These are phyloP conservation scores for Trichopria drosophilae DNA, from an alignment of 2,888 invertebrate species.

Conservation along the genomic window DNA sequence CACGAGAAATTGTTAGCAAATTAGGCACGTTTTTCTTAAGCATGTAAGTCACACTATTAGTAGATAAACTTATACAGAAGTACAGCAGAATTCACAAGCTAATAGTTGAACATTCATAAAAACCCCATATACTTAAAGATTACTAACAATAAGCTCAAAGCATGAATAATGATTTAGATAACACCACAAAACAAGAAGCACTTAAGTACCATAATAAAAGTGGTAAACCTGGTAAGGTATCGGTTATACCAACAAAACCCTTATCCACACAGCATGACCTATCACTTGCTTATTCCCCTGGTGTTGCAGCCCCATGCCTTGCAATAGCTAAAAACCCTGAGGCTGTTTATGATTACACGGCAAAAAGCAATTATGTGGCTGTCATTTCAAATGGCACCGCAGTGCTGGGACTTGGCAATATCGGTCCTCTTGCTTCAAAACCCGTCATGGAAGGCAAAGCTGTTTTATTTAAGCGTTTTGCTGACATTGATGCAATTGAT, in stretches of 20 bases:
- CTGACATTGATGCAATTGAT: conserved; percentile 25
- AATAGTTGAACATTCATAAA: conserved; percentile 17
- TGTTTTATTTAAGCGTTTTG: conserved; percentile 22
- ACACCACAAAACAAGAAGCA: conserved; percentile 14
- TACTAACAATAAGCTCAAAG: conserved; percentile 4
- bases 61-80: conserved; percentile 15
- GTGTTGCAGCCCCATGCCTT: conserved; percentile 25
- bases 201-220: conserved; percentile 15
- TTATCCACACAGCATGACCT: conserved; percentile 18
- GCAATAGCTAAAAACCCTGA: conserved; percentile 14
- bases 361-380: conserved; percentile 23
- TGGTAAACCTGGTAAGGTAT: conserved; percentile 15
- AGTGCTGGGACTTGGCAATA: conserved; percentile 28
- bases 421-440: conserved; percentile 21
- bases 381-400: conserved; percentile 29
- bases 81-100: conserved; percentile 9
- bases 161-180: conserved; percentile 14
- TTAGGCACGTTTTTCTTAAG: conserved; percentile 14
- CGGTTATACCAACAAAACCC: conserved; percentile 15
- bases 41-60: too few relatives aligned
- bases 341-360: conserved; percentile 18
- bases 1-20: conserved; percentile 12
- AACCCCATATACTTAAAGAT: conserved; percentile 15
- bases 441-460: conserved; percentile 31
- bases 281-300: conserved; percentile 29